These are phyloP conservation scores for Asbolus verrucosus DNA, from an alignment of 1,140 invertebrate genomes.

Conservation along the genomic window DNA sequence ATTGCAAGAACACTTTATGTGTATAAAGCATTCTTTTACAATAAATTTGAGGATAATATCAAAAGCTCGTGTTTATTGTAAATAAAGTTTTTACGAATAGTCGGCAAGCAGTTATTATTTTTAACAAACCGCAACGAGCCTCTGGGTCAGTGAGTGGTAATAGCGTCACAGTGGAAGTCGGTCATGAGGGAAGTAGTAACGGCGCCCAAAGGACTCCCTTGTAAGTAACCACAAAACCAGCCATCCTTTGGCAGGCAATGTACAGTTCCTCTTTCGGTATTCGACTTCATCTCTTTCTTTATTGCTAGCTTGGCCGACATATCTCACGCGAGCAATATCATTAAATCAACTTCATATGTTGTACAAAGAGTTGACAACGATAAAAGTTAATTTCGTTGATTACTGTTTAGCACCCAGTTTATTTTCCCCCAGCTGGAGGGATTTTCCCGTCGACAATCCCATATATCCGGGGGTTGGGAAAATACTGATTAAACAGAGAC, in stretches of 20 bases:
- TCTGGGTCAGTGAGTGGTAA: constrained; percentile 6
- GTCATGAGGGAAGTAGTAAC: constrained; percentile 15
- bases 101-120: constrained; percentile 14
- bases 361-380: too few relatives aligned
- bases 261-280: background rate
- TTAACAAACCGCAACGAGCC: constrained; percentile 25
- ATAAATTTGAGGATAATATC: too few relatives aligned
- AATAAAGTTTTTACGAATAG: background rate
- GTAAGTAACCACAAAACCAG: constrained; percentile 33
- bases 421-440: background rate
- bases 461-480: background rate
- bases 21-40: too few relatives aligned
- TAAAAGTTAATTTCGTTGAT: constrained; percentile 18
- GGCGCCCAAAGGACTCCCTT: constrained; percentile 14
- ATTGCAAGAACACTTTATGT: too few relatives aligned
- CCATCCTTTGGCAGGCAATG: constrained; percentile 8
- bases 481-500: constrained; percentile 21
- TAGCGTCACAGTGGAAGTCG: constrained; percentile 18
- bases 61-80: background rate
- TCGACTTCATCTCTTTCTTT: constrained; percentile 5
- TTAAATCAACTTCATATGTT: background rate
- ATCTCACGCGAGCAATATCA: too few relatives aligned
- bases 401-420: constrained; percentile 9
- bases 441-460: constrained; percentile 14
- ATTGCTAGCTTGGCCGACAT: background rate